Base-by-base conservation (phyloP, 2,113 vertebrate genomes). In the Paracanthobrama guichenoti region DNA sequence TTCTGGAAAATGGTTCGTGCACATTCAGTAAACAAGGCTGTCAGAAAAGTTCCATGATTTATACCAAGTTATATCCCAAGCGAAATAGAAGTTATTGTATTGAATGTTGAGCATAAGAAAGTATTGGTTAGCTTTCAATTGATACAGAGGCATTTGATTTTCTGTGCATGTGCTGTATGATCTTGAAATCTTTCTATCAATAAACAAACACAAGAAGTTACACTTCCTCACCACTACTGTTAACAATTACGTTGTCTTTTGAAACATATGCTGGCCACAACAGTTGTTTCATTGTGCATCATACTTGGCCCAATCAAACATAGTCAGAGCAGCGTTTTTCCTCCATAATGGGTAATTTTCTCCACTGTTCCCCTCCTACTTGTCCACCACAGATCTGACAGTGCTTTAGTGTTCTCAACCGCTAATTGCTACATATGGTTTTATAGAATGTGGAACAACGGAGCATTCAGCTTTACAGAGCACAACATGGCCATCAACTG, bases 401-500 rank as follows among this genome's bases (percentile, higher is more conserved):
- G 78, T 28, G 77, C 11, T 62, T 62, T 44, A 62, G 14, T 46
- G 57, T 62, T 60, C 22, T 59, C 75, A 42, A 24, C 50, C 20
- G 1, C 57, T 46, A 62, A 79, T 64, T 80, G 78, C 24, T 67
- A 67, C 78, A 48, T 48, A n/a, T 31, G 60, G 60, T 80, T 66
- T 66, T 22, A 66, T 80, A 31, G 0, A 50, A 80, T 22, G 24
- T 50, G 44, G 24, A 31, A 80, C 78, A 50, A n/a, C 24, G 64
- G 42, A 35, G 60, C 44, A 79, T 79, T 60, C 76, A 80, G 42
- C 60, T 66, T 80, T 67, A 80, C 78, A 67, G 16, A 28, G 24
- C 60, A 35, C 44, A 48, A 28, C 60, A 80, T 80, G 60, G 14
- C 39, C 8, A 9, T 75, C 72, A 28, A 75, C 72, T 53, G 72